These are phyloP conservation scores for Menidia menidia DNA, from an alignment of 2,797 vertebrate species.

Conservation along the genomic window DNA sequence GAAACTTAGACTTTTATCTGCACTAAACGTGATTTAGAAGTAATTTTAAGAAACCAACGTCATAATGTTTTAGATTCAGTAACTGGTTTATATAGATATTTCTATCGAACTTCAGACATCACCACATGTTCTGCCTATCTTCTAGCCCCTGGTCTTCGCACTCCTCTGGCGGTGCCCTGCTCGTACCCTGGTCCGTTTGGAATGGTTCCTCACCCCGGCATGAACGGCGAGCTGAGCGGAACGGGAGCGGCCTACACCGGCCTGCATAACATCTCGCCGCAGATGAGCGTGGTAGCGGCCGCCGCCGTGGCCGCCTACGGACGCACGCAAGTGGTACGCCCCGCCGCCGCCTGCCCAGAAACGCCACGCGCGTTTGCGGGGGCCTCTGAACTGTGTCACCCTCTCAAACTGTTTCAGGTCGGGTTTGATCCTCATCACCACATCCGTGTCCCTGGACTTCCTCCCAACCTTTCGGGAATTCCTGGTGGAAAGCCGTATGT, in stretches of 20 bases:
- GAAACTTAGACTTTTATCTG: background rate
- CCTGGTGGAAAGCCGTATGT: constrained; percentile 94
- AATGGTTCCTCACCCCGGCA: constrained; percentile 94
- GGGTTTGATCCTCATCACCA: constrained; percentile 95
- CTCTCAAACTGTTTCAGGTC: constrained; percentile 77
- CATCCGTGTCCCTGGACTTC: constrained; percentile 91
- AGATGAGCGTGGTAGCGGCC: constrained; percentile 91
- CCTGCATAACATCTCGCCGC: constrained; percentile 91
- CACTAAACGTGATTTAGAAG: background rate
- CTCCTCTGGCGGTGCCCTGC: constrained; percentile 89
- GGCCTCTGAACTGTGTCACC: background rate
- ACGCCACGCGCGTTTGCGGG: too few relatives aligned
- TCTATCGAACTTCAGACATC: too few relatives aligned
- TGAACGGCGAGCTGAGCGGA: constrained; percentile 93
- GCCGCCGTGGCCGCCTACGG: constrained; percentile 88
- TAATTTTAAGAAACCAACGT: background rate
- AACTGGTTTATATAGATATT: too few relatives aligned
- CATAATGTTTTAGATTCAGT: background rate
- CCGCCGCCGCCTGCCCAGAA: too few relatives aligned
- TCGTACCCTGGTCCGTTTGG: constrained; percentile 91
- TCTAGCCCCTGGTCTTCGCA: constrained; percentile 87
- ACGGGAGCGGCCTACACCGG: constrained; percentile 87
- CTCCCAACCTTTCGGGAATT: constrained; percentile 90
- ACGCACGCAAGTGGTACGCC: constrained; percentile 92
- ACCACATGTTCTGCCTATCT: background rate